Conservation (phyloP, 1,140 invertebrate species). For the Bombus superbus region DNA sequence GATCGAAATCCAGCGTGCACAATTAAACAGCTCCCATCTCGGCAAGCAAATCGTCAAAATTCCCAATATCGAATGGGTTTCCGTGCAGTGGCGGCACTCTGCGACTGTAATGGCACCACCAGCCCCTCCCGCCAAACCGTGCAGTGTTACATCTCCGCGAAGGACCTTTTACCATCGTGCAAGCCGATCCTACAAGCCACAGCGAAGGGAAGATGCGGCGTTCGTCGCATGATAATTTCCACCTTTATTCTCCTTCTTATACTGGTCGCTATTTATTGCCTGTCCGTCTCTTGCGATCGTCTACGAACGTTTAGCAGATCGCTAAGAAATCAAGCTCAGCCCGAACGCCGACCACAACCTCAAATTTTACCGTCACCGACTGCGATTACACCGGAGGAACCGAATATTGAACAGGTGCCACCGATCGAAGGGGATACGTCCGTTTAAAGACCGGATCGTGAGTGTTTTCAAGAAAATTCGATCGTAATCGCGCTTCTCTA, state of each 20-base stretch:
- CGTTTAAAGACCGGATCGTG: background rate
- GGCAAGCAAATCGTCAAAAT: slow-evolving; percentile 50
- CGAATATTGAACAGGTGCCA: background rate
- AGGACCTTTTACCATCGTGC: slow-evolving; percentile 33
- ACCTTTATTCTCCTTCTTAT: slow-evolving; percentile 35
- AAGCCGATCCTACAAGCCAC: slow-evolving; percentile 39
- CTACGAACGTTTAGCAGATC: background rate
- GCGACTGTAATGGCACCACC: slow-evolving; percentile 42
- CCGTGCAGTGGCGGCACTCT: slow-evolving; percentile 8
- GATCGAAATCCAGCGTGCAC: slow-evolving; percentile 7
- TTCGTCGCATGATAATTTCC: slow-evolving; percentile 43
- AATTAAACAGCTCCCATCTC: slow-evolving; percentile 7
- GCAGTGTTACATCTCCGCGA: slow-evolving; percentile 1
- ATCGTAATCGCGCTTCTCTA: background rate
- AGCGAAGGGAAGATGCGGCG: slow-evolving; percentile 30
- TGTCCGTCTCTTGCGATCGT: background rate
- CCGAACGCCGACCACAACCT: background rate
- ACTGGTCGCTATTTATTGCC: slow-evolving; percentile 22
- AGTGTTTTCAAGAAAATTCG: background rate
- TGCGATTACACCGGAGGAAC: background rate
- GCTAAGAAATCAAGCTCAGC: background rate
- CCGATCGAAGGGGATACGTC: background rate
- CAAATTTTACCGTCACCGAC: background rate
- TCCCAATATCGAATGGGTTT: slow-evolving; percentile 53
- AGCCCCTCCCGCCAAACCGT: background rate